Percentiles rank a stretch among this genome's conserved stretches.
Conservation (phyloP, 1,140 invertebrate species). For the Diorhabda elongata region DNA sequence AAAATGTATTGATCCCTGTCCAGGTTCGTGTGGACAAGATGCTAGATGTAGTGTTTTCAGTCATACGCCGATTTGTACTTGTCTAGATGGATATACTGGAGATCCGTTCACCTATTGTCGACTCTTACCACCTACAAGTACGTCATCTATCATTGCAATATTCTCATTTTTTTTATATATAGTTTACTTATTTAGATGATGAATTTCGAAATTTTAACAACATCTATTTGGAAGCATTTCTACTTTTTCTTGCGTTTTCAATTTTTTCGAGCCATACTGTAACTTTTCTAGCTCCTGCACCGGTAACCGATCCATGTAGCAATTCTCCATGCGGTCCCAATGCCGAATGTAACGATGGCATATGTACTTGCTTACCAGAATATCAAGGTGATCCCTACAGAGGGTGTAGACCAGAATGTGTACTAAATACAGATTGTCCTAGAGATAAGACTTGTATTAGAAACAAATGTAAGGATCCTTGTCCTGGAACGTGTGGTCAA, state of each 20-base stretch:
- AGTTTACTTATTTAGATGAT: no score
- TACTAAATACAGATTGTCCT: conserved; percentile 61
- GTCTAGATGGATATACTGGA: conserved; percentile 58
- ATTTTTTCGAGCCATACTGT: no score
- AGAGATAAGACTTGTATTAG: conserved; percentile 71
- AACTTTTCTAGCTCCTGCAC: conserved; percentile 12
- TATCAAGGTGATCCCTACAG: conserved; percentile 66
- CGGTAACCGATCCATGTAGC: conserved; percentile 49
- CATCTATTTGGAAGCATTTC: no score
- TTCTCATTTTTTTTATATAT: no score
- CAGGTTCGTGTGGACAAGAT: conserved; percentile 61
- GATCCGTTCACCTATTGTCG: conserved; percentile 59
- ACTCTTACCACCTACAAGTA: conserved; percentile 47
- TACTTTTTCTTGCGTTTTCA: no score
- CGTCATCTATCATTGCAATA: conserved; percentile 18
- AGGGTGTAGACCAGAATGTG: conserved; percentile 62
- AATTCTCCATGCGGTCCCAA: conserved; percentile 60
- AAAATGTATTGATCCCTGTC: conserved; percentile 65
- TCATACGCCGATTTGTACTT: conserved; percentile 60
- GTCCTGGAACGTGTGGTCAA: conserved; percentile 57
- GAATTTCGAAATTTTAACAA: no score
- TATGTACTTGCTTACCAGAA: conserved; percentile 65
- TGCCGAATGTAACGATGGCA: conserved; percentile 56
- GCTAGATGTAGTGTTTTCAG: conserved; percentile 59
- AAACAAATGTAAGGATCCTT: conserved; percentile 67